Base-by-base conservation (phyloP, 64 coral and sea anemone genomes). In the Montipora cactus region DNA sequence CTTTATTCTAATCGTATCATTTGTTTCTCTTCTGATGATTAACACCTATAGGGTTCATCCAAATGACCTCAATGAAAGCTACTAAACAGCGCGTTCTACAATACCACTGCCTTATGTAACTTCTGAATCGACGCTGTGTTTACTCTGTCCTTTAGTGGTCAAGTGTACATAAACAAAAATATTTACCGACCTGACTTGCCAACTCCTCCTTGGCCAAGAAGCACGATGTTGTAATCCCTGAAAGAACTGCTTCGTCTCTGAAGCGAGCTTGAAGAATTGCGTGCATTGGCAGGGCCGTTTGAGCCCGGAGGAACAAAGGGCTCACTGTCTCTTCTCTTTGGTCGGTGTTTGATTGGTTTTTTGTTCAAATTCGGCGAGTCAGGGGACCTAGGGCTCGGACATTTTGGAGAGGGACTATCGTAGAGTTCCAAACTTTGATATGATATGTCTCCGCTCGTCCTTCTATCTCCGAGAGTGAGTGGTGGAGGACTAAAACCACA, bases 171-270 rank as follows among this genome's bases (percentile, higher is more conserved):
- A 64, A 15, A 64, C 13, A 15, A 64, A 11, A 15, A 64, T 45
- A 10, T 15, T 87, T 4, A 84, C 96, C 70, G 50, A 95, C 96
- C 96, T 25, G 96, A 98, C 91, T 98, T 98, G n/a, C 96, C 96
- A 95, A 98, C 96, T 16, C 89, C 96, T 18, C 92, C 89, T 66
- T 98, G 96, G 8, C 96, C 96, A 3, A 98, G 89, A 58, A 98
- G 87, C 69, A 95, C 96, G 13, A 98, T 88, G 50, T 95, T 82
- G 55, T 92, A 98, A 69, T 98, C 96, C 75, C 92, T 95, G n/a
- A 91, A 78, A 6, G 96, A 95, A 64, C 83, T 74, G 19, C 81
- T 82, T 68, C 92, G 87, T 75, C 88, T 92, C 0, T 88, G 89
- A 19, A 91, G 71, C 21, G 87, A 18, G 58, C 83, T 95, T 52